These are phyloP conservation scores for Hydractinia symbiolongicarpus DNA, from an alignment of 30 jellyfish, hydroid and myxozoan species.

Conservation along the genomic window DNA sequence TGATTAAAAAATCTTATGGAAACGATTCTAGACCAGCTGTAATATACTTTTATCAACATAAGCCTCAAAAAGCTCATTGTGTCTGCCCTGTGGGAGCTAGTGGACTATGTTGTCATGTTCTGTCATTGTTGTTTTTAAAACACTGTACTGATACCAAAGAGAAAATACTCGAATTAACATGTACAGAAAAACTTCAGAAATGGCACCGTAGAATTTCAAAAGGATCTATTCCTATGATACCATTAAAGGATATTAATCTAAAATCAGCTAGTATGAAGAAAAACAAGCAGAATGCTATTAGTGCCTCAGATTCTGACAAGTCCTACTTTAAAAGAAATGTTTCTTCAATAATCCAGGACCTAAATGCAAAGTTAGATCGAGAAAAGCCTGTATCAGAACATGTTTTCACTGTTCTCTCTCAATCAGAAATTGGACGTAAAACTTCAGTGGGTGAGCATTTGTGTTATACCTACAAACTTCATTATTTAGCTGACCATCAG, in stretches of 20 bases:
- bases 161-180: slow-evolving; percentile 18
- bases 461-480: neutral
- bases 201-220: slow-evolving; percentile 14
- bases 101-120: slow-evolving; percentile 20
- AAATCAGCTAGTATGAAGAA: slow-evolving; percentile 5
- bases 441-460: slow-evolving; percentile 10
- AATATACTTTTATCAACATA: neutral
- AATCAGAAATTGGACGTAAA: slow-evolving; percentile 8
- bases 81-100: slow-evolving; percentile 25
- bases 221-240: slow-evolving; percentile 17
- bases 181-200: slow-evolving; percentile 13
- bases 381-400: slow-evolving; percentile 12
- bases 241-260: slow-evolving; percentile 1
- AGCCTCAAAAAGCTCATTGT: slow-evolving; percentile 17
- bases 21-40: slow-evolving; percentile 8
- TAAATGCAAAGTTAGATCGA: slow-evolving; percentile 1
- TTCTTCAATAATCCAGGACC: neutral
- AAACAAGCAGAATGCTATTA: neutral
- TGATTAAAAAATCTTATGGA: slow-evolving; percentile 20
- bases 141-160: slow-evolving; percentile 14
- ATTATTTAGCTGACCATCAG: slow-evolving; percentile 5
- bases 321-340: slow-evolving; percentile 18
- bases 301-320: slow-evolving; percentile 21
- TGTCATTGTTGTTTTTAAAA: slow-evolving; percentile 11
- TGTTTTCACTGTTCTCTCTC: slow-evolving; percentile 12